phyloP scores from a whole-genome alignment of 1,140 invertebrate species.

The Nautilus pompilius region DNA sequence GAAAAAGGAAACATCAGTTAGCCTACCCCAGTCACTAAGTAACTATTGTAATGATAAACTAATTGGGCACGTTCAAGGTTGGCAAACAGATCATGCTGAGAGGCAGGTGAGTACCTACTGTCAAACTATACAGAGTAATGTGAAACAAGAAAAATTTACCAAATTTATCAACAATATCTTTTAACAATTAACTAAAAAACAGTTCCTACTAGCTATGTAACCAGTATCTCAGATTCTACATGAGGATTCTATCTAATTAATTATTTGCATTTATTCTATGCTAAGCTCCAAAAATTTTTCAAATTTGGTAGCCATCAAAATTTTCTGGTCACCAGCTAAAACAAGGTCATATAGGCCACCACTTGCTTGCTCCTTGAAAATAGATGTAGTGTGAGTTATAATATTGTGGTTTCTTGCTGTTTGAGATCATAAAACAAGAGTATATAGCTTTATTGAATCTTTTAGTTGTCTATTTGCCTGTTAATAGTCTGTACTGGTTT shows the following conservation, averaged over 20 bases:
- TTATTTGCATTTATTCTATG: background rate
- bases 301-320: too few relatives aligned
- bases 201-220: background rate
- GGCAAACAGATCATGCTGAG: constrained; percentile 88
- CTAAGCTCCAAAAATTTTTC: too few relatives aligned
- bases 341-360: too few relatives aligned
- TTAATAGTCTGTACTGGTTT: too few relatives aligned
- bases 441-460: too few relatives aligned
- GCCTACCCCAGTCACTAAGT: constrained; percentile 79
- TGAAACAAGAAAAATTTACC: background rate
- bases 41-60: constrained; percentile 90
- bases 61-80: constrained; percentile 84
- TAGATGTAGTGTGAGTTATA: too few relatives aligned
- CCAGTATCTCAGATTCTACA: background rate
- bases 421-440: too few relatives aligned
- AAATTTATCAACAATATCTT: background rate
- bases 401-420: too few relatives aligned
- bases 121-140: background rate
- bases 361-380: too few relatives aligned
- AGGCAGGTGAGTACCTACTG: constrained; percentile 71
- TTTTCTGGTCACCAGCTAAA: too few relatives aligned
- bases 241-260: background rate
- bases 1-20: constrained; percentile 41
- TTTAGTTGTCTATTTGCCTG: too few relatives aligned
- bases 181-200: background rate